phyloP scores from a whole-genome alignment of 2,888 invertebrate genomes.

The Brachyopa scutellaris region DNA sequence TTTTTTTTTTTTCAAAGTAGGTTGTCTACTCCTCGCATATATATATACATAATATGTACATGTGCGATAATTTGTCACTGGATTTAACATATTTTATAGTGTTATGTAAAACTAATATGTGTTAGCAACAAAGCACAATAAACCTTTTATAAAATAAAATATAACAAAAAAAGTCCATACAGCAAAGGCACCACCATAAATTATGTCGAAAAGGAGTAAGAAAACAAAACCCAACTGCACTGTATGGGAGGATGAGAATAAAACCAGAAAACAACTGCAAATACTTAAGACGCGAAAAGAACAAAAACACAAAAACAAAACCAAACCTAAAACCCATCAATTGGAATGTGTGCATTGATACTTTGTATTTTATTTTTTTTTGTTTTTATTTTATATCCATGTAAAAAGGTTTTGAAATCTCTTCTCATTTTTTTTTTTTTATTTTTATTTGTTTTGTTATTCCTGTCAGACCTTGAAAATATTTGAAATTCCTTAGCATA shows the following conservation, averaged over 20 bases:
- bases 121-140: conserved; percentile 31
- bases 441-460: background rate
- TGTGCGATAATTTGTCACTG: conserved; percentile 13
- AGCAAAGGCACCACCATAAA: conserved; percentile 23
- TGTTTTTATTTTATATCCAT: conserved; percentile 4
- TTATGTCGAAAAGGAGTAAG: conserved; percentile 18
- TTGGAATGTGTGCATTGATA: conserved; percentile 34
- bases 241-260: conserved; percentile 13
- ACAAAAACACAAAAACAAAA: background rate
- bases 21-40: too few species aligned
- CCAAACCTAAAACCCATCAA: conserved; percentile 10
- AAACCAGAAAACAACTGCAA: background rate
- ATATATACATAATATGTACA: too few species aligned
- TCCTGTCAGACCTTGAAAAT: conserved; percentile 47
- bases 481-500: conserved; percentile 40
- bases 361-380: conserved; percentile 26
- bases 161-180: conserved; percentile 21
- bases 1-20: background rate
- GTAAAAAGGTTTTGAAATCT: too few species aligned
- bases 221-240: background rate
- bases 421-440: background rate
- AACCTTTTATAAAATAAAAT: conserved; percentile 11
- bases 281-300: background rate
- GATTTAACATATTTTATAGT: conserved; percentile 47
- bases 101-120: conserved; percentile 43